phyloP scores from a whole-genome alignment of 1,140 invertebrate species.

The Schlechtendalia chinensis region DNA sequence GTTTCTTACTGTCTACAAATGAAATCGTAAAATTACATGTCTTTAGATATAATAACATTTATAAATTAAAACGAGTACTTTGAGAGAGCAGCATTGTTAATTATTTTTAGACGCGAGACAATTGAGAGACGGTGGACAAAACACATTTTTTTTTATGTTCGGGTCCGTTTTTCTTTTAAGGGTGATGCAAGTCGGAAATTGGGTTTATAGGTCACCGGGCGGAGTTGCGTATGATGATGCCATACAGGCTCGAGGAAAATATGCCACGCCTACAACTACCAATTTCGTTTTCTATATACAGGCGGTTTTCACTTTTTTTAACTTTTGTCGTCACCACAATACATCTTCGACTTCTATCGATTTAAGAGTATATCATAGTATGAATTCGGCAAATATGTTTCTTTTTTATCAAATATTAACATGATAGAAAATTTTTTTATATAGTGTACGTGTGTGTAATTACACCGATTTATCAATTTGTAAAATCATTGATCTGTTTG shows the following conservation, averaged over 20 bases:
- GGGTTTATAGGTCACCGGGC: slow-evolving; percentile 39
- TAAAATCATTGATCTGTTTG: too few species aligned
- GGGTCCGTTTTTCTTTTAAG: slow-evolving; percentile 9
- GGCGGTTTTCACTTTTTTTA: slow-evolving; percentile 34
- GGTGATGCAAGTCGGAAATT: slow-evolving; percentile 40
- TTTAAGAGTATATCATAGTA: background rate
- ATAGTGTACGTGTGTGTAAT: too few species aligned
- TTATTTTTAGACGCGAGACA: background rate
- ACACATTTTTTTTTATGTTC: too few species aligned
- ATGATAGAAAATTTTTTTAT: too few species aligned
- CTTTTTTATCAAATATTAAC: too few species aligned
- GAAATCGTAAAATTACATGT: too few species aligned
- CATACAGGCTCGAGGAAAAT: background rate
- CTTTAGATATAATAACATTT: background rate
- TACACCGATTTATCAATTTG: too few species aligned
- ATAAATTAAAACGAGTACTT: background rate
- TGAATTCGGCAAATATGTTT: too few species aligned
- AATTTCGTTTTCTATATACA: slow-evolving; percentile 43
- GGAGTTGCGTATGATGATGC: slow-evolving; percentile 3
- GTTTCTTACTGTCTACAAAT: too few species aligned
- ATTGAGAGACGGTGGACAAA: slow-evolving; percentile 27
- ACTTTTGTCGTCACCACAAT: background rate
- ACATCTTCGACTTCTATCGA: slow-evolving; percentile 6
- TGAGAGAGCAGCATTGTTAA: background rate
- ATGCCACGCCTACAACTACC: slow-evolving; percentile 34